phyloP scores from a whole-genome alignment of 2,888 invertebrate genomes.

The Nasonovia ribisnigri region DNA sequence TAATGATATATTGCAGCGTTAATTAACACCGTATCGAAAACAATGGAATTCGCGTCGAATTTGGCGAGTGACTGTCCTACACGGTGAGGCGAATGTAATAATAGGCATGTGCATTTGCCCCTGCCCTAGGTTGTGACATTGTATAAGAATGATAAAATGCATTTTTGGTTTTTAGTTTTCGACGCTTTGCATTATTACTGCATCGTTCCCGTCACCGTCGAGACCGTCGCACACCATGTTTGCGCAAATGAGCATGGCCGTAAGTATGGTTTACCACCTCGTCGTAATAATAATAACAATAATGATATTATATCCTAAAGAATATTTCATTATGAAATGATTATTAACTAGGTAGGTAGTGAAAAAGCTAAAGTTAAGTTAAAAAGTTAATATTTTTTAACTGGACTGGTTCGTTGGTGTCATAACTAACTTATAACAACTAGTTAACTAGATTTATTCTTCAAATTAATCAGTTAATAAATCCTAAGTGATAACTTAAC shows the following conservation, averaged over 20 bases:
- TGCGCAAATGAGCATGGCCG: background rate
- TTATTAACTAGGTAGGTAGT: no score
- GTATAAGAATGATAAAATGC: conserved; percentile 24
- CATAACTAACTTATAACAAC: no score
- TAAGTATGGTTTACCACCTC: conserved; percentile 3
- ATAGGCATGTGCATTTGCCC: background rate
- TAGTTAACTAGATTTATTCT: no score
- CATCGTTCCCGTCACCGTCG: background rate
- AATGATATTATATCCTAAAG: no score
- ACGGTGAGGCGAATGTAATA: background rate
- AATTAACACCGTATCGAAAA: background rate
- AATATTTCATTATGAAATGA: no score
- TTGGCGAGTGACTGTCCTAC: background rate
- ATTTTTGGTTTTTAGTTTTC: background rate
- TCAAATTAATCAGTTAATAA: no score
- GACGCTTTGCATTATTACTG: background rate
- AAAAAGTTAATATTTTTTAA: no score
- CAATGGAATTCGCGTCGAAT: background rate
- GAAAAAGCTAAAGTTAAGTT: no score
- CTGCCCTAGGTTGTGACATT: background rate
- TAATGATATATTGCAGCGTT: background rate
- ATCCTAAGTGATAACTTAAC: no score
- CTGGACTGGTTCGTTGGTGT: no score
- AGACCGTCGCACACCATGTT: background rate
- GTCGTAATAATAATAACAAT: background rate